phyloP scores from a whole-genome alignment of 2,888 invertebrate species.

The Gymnoscelis rufifasciata region DNA sequence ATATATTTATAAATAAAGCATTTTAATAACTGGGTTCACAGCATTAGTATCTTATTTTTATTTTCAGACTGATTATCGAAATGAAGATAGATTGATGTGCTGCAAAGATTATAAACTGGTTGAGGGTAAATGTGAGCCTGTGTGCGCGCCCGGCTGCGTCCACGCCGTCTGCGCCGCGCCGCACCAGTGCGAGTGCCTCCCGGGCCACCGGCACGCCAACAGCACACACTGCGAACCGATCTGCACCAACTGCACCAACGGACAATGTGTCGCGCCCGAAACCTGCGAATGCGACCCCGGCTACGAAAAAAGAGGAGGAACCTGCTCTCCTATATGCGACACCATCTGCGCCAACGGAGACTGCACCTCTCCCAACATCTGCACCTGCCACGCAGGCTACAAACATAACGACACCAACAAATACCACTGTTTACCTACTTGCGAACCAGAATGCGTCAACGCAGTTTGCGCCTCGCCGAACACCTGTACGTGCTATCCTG shows the following conservation, averaged over 20 bases:
- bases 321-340: constrained; percentile 32
- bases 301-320: constrained; percentile 28
- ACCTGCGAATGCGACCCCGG: constrained; percentile 28
- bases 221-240: constrained; percentile 37
- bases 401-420: constrained; percentile 15
- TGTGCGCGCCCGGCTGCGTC: constrained; percentile 31
- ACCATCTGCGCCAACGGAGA: constrained; percentile 42
- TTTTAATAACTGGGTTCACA: no score
- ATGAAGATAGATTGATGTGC: no score
- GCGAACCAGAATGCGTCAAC: constrained; percentile 38
- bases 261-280: constrained; percentile 45
- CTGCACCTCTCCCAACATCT: constrained; percentile 48
- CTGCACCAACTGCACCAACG: constrained; percentile 68
- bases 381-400: constrained; percentile 37
- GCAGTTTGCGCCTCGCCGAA: constrained; percentile 39
- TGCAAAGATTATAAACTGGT: no score
- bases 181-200: constrained; percentile 42
- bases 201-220: constrained; percentile 38
- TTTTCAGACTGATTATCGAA: no score
- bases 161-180: constrained; percentile 44
- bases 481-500: constrained; percentile 35
- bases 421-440: constrained; percentile 34
- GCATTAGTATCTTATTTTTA: no score
- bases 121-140: constrained; percentile 17
- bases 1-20: no score